Base-by-base conservation (phyloP, 2,888 invertebrate species). In the Apamea sordens region DNA sequence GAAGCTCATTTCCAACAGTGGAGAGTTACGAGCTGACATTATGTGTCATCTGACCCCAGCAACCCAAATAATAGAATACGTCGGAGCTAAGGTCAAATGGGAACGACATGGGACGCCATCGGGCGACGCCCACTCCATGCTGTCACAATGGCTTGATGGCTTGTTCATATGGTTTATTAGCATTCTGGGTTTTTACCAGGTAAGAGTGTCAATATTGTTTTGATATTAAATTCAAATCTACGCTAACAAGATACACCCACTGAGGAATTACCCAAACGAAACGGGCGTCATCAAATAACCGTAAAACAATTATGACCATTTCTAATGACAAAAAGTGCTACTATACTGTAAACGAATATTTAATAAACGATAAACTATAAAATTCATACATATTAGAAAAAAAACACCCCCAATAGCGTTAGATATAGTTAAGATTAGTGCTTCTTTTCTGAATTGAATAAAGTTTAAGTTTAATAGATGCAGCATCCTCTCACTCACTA, bases 41-140 rank as follows among this genome's bases (percentile, higher is more conserved):
- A 81, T 80, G 80, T 69, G 82, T 80, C 80, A 81, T 41, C 56
- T 80, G 76, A 82, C 82, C 80, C 82, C 82, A 53, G 61, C 70
- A 67, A 71, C 78, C 76, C 63, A 76, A 82, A 77, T 82, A 77
- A 77, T 61, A 71, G 76, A 73, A 77, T 70, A 78, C 71, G 67
- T 73, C 67, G n/a, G 78, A 68, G 74, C 65, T 76, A 81, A 63
- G 74, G 76, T 77, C 67, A 81, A 81, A 56, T 56, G 28, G 67
- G 77, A 47, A 28, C 61, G 83, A 53, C 77, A 68, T 56, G 47
- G 67, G 28, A 72, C 61, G 72, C 76, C 77, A 50, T 32, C 68
- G 13, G 44, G 69, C 69, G 59, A 36, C 82, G 79, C 82, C 73
- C 82, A 82, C 82, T 73, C 50, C 24, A 18, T 44, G 44, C 24